phyloP scores from a whole-genome alignment of 2,113 vertebrate genomes.

The Polyodon spathula region DNA sequence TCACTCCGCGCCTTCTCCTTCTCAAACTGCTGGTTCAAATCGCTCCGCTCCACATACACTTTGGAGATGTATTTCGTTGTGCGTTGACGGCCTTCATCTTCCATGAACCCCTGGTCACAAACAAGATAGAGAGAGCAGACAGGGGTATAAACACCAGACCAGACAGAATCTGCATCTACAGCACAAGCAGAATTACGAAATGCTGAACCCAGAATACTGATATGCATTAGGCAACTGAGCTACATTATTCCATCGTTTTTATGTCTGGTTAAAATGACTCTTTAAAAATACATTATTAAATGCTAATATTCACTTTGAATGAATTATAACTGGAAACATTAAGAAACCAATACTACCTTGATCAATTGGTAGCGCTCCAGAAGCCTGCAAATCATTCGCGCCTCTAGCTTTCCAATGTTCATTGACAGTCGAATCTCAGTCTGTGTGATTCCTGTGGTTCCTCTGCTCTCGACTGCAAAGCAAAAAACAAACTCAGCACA shows the following conservation, averaged over 20 bases:
- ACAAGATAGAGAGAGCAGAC: too few species aligned
- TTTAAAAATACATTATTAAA: too few species aligned
- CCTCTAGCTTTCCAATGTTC: conserved; percentile 83
- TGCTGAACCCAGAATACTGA: too few species aligned
- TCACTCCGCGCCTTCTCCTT: conserved; percentile 79
- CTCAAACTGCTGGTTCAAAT: conserved; percentile 72
- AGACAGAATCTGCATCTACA: too few species aligned
- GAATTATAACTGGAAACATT: neutral
- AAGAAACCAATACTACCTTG: conserved; percentile 56
- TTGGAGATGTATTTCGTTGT: conserved; percentile 87
- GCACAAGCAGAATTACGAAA: too few species aligned
- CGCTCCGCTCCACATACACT: conserved; percentile 68
- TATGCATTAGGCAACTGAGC: too few species aligned
- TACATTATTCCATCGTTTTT: too few species aligned
- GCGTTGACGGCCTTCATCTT: conserved; percentile 86
- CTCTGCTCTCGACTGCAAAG: conserved; percentile 69
- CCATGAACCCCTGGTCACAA: conserved; percentile 81
- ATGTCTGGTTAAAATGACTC: too few species aligned
- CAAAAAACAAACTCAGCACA: too few species aligned
- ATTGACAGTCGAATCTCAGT: conserved; percentile 63
- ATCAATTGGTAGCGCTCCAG: conserved; percentile 74
- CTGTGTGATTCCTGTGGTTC: conserved; percentile 82
- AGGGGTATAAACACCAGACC: too few species aligned
- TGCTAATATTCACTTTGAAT: too few species aligned
- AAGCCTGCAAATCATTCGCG: conserved; percentile 81